phyloP scores from a whole-genome alignment of 1,140 invertebrate genomes.

The Portunus trituberculatus region DNA sequence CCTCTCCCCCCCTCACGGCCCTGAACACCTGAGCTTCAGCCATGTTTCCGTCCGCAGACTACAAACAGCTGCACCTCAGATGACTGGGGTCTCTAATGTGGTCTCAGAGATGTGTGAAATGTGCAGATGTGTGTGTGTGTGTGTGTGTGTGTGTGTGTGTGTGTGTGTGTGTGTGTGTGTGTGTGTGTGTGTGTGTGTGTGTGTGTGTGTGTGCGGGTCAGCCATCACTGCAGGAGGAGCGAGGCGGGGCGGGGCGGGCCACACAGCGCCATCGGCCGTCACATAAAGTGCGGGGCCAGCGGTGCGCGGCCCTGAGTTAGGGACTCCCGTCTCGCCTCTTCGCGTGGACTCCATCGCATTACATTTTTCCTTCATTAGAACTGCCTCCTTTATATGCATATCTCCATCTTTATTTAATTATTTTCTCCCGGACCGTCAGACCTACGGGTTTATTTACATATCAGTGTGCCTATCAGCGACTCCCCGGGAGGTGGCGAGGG shows the following conservation, averaged over 20 bases:
- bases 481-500: slow-evolving; percentile 15
- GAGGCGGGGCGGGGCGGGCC: not conserved
- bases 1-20: not conserved
- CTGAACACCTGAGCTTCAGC: too few species aligned
- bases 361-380: slow-evolving; percentile 24
- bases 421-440: not conserved
- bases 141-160: slow-evolving; percentile 42
- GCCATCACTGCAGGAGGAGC: not conserved
- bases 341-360: not conserved
- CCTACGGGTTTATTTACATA: slow-evolving; percentile 1
- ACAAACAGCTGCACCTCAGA: too few species aligned
- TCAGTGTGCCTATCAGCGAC: not conserved
- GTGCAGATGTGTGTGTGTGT: not conserved
- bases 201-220: not conserved
- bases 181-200: slow-evolving; percentile 15
- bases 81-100: too few species aligned
- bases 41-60: too few species aligned
- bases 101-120: not conserved
- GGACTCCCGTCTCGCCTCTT: not conserved
- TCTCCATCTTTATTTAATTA: slow-evolving; percentile 24
- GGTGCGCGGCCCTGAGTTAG: not conserved
- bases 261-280: not conserved
- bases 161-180: slow-evolving; percentile 5
- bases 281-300: not conserved
- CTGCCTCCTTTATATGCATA: not conserved